Base-by-base conservation (phyloP, 92 coral and sea anemone species). In the Epizoanthus ramosus region DNA sequence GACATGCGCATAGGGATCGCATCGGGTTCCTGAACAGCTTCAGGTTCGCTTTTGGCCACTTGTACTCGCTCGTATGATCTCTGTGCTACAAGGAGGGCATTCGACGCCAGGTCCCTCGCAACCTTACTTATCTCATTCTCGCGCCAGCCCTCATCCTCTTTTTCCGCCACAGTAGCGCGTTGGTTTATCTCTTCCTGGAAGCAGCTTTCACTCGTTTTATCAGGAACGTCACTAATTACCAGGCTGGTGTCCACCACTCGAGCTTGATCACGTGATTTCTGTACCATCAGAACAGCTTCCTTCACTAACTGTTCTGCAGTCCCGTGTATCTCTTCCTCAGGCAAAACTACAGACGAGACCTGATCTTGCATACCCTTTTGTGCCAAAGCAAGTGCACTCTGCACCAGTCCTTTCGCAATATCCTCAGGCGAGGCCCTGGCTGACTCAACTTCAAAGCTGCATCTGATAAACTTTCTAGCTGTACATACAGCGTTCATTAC, bases 61-160 rank as follows among this genome's bases (percentile, higher is more conserved):
- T 74, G 68, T 8, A 64, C 37, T 33, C 58, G 83, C 57, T 73
- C 52, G 12, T 80, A 17, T 3, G 89, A 67, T 19, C 75, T 85
- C 16, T 85, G 88, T 54, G 89, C 92, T 5, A 58, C 63, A 7
- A 81, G 73, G 28, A 89, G 77, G 5, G 92, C 92, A 56, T 85
- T 67, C 53, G 68, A 22, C 43, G 87, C 89, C 61, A 89, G 79
- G 47, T 80, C 72, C 60, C 73, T 83, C 1, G 92, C 89, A 39
- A 88, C 85, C 61, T 82, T 71, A 35, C 74, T 68, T 19, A 89
- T 77, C 33, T 66, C 81, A 13, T 65, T 41, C 54, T 58, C 47
- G 24, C 8, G 3, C 21, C 41, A 4, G 24, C 16, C 80, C 31
- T 41, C 58, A 37, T 41, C 47, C 1, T 41, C 39, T 14, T 15